Conservation (phyloP, 2,797 vertebrate species). For the Loris lydekkerianus region DNA sequence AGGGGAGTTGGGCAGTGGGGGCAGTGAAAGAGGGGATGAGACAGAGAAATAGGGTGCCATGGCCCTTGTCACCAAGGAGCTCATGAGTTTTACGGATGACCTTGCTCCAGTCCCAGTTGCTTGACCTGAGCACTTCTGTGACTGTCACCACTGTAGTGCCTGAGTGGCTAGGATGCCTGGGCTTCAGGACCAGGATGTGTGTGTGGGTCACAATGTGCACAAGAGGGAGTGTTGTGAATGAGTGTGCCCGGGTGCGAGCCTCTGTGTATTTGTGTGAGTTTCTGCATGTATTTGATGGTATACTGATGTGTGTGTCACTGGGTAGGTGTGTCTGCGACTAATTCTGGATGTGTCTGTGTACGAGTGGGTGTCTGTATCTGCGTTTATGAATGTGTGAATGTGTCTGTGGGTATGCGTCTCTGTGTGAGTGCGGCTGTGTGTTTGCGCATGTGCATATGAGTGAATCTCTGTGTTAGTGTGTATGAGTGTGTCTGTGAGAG, state of each 20-base stretch:
- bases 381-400: neutral
- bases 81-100: accelerated
- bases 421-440: neutral
- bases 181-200: neutral
- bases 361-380: neutral
- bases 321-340: neutral
- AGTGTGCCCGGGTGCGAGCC: neutral
- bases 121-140: neutral
- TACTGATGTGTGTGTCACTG: neutral
- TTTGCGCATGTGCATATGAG: too few relatives aligned
- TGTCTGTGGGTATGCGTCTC: neutral
- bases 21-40: too few relatives aligned
- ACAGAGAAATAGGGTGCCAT: neutral
- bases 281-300: neutral
- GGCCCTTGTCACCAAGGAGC: neutral
- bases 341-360: neutral
- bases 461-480: neutral
- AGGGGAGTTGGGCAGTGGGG: neutral
- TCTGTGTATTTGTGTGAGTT: neutral
- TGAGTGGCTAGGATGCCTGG: neutral
- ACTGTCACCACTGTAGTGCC: neutral
- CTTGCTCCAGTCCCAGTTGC: neutral
- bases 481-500: neutral
- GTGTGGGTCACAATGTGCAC: neutral
- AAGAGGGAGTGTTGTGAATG: neutral